Evolutionary conservation across 2,113 vertebrate genomes (phyloP).

Genomic region (Porphyrio hochstetteri): DNA sequence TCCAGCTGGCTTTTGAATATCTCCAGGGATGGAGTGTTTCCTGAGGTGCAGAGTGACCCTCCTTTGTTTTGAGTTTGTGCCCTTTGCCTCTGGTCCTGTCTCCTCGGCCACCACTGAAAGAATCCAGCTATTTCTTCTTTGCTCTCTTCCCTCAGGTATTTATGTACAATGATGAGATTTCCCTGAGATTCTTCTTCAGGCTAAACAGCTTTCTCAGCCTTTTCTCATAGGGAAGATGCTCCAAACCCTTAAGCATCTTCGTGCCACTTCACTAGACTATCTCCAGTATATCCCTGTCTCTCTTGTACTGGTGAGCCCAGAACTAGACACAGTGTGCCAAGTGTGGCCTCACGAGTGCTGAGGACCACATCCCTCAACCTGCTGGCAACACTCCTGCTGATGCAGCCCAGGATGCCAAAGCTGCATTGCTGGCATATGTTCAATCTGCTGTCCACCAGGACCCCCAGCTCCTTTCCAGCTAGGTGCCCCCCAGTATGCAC

Average conservation of each 20-base stretch:
- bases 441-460: background rate
- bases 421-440: background rate
- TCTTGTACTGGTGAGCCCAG: background rate
- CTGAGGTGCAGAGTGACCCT: background rate
- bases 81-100: background rate
- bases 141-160: background rate
- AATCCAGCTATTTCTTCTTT: rapidly evolving
- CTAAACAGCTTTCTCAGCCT: background rate
- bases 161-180: background rate
- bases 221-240: background rate
- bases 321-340: background rate
- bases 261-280: background rate
- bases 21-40: background rate
- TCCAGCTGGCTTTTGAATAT: background rate
- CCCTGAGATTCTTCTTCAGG: background rate
- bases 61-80: background rate
- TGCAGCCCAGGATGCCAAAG: background rate
- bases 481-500: background rate
- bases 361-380: background rate
- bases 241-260: background rate
- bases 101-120: background rate
- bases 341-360: background rate
- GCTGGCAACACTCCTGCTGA: background rate
- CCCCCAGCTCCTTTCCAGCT: background rate
- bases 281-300: background rate